Base-by-base conservation (phyloP, 1,140 invertebrate genomes). In the Sminthurides bifidus region DNA sequence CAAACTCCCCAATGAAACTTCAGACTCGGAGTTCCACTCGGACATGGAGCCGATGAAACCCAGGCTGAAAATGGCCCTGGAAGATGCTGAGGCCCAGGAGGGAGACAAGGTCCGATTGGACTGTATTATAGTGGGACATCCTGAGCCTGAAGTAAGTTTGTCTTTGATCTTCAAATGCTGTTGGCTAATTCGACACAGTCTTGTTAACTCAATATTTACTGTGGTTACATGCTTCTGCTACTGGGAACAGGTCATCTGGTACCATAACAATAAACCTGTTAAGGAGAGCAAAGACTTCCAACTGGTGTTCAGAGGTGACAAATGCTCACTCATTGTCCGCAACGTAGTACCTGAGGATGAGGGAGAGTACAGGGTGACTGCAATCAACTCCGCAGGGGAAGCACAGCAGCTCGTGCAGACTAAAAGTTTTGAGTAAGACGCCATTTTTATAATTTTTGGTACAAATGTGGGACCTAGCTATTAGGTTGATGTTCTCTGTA, bases 111-210 rank as follows among this genome's bases (percentile, higher is more conserved):
- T 82, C 3, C 73, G 80, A 40, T 70, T 92, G 49, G 85, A 87
- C 64, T 88, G 85, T 67, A 75, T 88, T 40, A 88, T 92, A 64
- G 76, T 85, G 48, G 87, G 85, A 1, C 81, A 86, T 66, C 87
- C 87, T 1, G 84, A 87, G 70, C 87, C 87, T 0, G 85, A 87
- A 73, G 84, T 81, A 67, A 66, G 53, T 49, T 5, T 24, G 10
- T 24, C 23, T 5, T 45, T 26, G 3, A 45, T 41, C 38, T 17
- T 41, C n/a, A n/a, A n/a, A n/a, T n/a, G n/a, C n/a, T n/a, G n/a
- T n/a, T n/a, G n/a, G n/a, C n/a, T n/a, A n/a, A n/a, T n/a, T n/a
- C n/a, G n/a, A n/a, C n/a, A n/a, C n/a, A n/a, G n/a, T n/a, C n/a
- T n/a, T n/a, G n/a, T n/a, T n/a, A n/a, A n/a, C n/a, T n/a, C n/a